Conservation (phyloP, 2,797 vertebrate genomes). For the Tarsius wallacei region DNA sequence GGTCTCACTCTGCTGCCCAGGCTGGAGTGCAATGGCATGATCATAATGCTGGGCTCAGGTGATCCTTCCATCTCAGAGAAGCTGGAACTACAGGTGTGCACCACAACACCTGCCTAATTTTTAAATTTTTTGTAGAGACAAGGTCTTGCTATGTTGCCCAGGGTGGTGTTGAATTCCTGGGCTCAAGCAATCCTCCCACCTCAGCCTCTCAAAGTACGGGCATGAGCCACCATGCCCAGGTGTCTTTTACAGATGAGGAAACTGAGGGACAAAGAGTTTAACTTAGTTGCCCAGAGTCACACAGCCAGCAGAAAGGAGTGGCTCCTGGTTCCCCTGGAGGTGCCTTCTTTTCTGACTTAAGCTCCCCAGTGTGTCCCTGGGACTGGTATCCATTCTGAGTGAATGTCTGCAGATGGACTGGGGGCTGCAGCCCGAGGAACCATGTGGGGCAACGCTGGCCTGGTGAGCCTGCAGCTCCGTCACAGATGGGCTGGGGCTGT, state of each 20-base stretch:
- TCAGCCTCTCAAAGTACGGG: too few species aligned
- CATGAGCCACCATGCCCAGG: too few species aligned
- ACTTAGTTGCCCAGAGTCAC: neutral
- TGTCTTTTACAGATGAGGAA: constrained; percentile 7
- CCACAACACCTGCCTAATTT: too few species aligned
- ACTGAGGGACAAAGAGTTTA: neutral
- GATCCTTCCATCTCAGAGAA: too few species aligned
- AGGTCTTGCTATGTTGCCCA: too few species aligned
- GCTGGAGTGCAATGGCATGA: too few species aligned
- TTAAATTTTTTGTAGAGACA: too few species aligned
- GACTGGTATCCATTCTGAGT: neutral
- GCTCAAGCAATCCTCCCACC: too few species aligned
- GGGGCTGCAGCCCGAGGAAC: neutral
- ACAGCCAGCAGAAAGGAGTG: neutral
- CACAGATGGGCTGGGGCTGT: neutral
- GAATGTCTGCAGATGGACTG: neutral
- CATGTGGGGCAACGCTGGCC: neutral
- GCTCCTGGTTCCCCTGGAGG: neutral
- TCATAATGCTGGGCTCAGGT: too few species aligned
- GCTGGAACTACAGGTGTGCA: too few species aligned
- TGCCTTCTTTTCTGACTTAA: neutral
- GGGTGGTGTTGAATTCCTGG: too few species aligned
- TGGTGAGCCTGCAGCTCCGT: neutral
- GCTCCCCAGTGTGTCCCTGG: neutral
- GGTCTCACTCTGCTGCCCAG: too few species aligned